These are phyloP conservation scores for Syrphus vitripennis DNA, from an alignment of 2,888 invertebrate genomes.

Conservation along the genomic window DNA sequence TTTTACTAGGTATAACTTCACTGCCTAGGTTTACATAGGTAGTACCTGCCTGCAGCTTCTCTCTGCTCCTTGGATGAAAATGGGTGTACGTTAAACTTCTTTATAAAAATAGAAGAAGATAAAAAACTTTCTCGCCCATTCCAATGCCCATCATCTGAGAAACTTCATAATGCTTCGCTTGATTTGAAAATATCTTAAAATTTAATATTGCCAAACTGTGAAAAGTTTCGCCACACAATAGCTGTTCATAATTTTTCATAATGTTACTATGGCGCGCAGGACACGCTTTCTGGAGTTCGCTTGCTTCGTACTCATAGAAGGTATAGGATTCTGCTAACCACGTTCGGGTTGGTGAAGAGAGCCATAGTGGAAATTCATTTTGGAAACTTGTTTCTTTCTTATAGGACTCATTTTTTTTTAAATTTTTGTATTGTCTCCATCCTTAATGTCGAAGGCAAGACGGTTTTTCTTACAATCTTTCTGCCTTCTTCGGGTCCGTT, in stretches of 20 bases:
- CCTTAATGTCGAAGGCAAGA: background rate
- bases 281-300: background rate
- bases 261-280: constrained; percentile 41
- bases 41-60: background rate
- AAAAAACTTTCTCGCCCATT: background rate
- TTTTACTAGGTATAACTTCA: constrained; percentile 1
- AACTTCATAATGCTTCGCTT: constrained; percentile 67
- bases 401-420: constrained; percentile 1
- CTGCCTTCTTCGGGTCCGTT: background rate
- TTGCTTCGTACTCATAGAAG: background rate
- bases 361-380: constrained; percentile 45
- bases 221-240: constrained; percentile 63
- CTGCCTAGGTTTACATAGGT: background rate
- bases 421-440: constrained; percentile 7
- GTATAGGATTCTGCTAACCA: background rate
- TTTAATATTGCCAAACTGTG: constrained; percentile 63
- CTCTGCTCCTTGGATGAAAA: background rate
- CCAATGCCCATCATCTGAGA: constrained; percentile 6
- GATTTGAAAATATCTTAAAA: constrained; percentile 70
- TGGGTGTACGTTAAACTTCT: constrained; percentile 33
- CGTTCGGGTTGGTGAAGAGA: background rate
- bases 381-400: constrained; percentile 7
- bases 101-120: constrained; percentile 21
- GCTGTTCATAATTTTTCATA: constrained; percentile 69
- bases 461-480: constrained; percentile 24